Evolutionary conservation across 1,140 invertebrate species (phyloP).

Genomic region (Ceratina japonica): DNA sequence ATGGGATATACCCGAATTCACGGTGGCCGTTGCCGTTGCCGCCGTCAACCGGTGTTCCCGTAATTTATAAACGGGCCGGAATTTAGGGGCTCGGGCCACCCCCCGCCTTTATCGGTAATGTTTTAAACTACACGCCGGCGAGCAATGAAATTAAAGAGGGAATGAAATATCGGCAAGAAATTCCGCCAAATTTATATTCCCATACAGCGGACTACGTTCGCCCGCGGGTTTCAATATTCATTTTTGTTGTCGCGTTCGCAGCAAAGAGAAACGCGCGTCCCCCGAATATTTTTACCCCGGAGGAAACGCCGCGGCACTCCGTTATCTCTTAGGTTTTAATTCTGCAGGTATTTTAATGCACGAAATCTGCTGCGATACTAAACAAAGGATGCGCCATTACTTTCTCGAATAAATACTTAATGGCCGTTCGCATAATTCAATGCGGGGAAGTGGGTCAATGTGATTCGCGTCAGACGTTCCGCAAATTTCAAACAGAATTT

Average conservation of each 20-base stretch:
- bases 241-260: not conserved
- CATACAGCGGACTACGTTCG: not conserved
- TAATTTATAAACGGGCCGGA: slow-evolving; percentile 22
- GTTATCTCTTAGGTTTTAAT: too few species aligned
- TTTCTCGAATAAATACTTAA: too few species aligned
- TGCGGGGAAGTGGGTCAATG: too few species aligned
- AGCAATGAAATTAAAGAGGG: not conserved
- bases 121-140: not conserved
- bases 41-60: not conserved
- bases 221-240: not conserved
- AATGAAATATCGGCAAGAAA: not conserved
- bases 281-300: too few species aligned
- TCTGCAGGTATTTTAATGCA: too few species aligned
- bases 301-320: too few species aligned
- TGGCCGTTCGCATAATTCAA: too few species aligned
- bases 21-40: not conserved
- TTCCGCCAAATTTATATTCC: not conserved
- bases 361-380: too few species aligned
- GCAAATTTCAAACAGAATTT: too few species aligned
- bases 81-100: not conserved
- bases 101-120: not conserved
- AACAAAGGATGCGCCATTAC: too few species aligned
- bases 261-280: too few species aligned
- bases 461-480: too few species aligned
- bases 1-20: slow-evolving; percentile 20